A percentile compares a stretch with the other conserved stretches of the same genome.
phyloP scores from a whole-genome alignment of 2,888 invertebrate species.

The Adelphocoris suturalis region DNA sequence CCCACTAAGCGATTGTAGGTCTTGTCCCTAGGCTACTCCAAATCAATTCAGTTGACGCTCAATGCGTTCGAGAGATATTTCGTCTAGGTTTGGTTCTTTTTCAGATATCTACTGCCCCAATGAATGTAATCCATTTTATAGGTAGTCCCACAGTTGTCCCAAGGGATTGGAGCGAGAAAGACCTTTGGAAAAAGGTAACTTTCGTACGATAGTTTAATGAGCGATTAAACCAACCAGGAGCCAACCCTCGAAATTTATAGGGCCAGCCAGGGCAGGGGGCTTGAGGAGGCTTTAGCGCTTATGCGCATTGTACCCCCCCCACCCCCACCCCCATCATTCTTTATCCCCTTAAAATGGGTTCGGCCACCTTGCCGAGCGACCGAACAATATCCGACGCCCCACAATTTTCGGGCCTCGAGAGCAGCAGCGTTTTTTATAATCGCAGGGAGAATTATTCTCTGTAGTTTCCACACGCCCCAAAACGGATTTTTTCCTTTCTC shows the following conservation, averaged over 20 bases:
- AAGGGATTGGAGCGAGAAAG: neutral
- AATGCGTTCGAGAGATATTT: too few relatives aligned
- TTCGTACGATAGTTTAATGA: conserved; percentile 54
- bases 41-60: too few relatives aligned
- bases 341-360: conserved; percentile 28
- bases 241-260: conserved; percentile 31
- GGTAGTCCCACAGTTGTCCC: too few relatives aligned
- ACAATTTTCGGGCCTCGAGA: neutral
- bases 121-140: too few relatives aligned
- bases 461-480: too few relatives aligned
- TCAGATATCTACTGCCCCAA: too few relatives aligned
- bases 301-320: conserved; percentile 1
- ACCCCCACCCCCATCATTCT: conserved; percentile 12
- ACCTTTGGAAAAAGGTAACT: conserved; percentile 1
- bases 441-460: neutral
- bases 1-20: too few relatives aligned
- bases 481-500: too few relatives aligned
- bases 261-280: neutral
- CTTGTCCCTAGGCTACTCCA: too few relatives aligned
- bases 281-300: conserved; percentile 51
- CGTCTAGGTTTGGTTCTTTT: too few relatives aligned
- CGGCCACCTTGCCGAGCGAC: neutral
- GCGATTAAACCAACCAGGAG: conserved; percentile 24
- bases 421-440: neutral
- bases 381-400: neutral